Evolutionary conservation across 2,113 vertebrate genomes (phyloP), one percentile per base, ranked within the genome.

Genomic region (Microcebus ravelobensis): DNA sequence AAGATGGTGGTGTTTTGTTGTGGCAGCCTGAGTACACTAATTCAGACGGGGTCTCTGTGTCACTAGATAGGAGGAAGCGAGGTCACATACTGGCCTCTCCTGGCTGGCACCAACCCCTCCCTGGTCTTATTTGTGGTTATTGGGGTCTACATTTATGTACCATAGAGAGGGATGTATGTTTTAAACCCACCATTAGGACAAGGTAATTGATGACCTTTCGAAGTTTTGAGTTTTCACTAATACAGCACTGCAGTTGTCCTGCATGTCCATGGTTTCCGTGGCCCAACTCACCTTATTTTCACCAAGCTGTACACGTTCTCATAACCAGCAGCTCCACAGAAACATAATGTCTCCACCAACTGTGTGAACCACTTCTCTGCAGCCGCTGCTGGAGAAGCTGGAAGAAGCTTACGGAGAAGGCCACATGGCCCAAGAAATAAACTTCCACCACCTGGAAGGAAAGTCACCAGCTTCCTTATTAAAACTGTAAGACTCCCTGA

Each of bases 331-430:
- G 25, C 11, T 39, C 61, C 31, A 3, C 36, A 89, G 71, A 79
- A 63, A 55, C 1, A 0, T 0, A 8, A 36, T 0, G 1, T 20
- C 34, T 42, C 52, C 82, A 25, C 3, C 27, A 14, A 2, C 31
- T 10, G 6, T 2, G 4, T 25, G 50, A 83, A 34, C 71, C 71
- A 31, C 13, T 21, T 52, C 23, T 42, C 52, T 42, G 8, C n/a
- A 84, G 3, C 5, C n/a, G 25, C 52, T 86, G 21, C 57, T 5
- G 11, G 0, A 39, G 11, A 21, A 82, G 31, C 50, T 6, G 27
- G 45, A 6, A 55, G 52, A 48, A 5, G 2, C 55, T 59, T 42
- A 12, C 6, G 71, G 68, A 77, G 63, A 88, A 87, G 81, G 65
- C 42, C 34, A 1, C 18, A 10, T 0, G 0, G 7, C 27, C 45